Conservation (phyloP, 2,113 vertebrate genomes). For the Scopus umbretta region DNA sequence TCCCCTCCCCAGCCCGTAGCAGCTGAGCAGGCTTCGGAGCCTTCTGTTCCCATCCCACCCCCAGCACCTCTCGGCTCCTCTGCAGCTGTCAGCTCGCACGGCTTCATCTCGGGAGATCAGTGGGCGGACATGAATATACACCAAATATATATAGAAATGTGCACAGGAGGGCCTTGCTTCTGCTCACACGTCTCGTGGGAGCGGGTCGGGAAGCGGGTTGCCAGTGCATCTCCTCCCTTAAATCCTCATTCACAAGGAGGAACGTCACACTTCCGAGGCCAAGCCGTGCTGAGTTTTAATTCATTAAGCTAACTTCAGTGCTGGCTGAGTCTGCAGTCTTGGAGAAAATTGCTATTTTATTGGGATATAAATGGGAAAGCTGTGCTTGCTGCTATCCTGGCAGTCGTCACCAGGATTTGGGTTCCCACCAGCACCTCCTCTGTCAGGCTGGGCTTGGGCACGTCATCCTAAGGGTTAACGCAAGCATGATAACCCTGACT, state of each 20-base stretch:
- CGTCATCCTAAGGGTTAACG: background rate
- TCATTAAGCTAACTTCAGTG: background rate
- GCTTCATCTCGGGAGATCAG: background rate
- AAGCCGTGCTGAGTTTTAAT: background rate
- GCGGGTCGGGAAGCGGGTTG: background rate
- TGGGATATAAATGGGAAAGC: background rate
- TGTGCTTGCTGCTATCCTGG: background rate
- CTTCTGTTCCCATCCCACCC: conserved; percentile 41
- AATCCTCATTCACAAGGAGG: conserved; percentile 33
- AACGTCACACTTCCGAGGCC: background rate
- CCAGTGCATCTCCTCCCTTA: background rate
- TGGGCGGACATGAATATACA: background rate
- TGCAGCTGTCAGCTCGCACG: conserved; percentile 20
- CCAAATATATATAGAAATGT: background rate
- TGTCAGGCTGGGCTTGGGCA: background rate
- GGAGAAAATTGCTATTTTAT: background rate
- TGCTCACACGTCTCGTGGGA: conserved; percentile 6
- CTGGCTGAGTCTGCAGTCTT: background rate
- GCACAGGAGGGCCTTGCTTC: background rate
- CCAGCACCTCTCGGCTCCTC: conserved; percentile 16
- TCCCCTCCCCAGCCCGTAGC: background rate
- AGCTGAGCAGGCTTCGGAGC: conserved; percentile 23
- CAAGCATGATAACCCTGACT: accelerated
- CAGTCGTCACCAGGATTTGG: accelerated
- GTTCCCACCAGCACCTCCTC: background rate